These are phyloP conservation scores for Takifugu flavidus DNA, from an alignment of 2,113 vertebrate species.

Conservation along the genomic window DNA sequence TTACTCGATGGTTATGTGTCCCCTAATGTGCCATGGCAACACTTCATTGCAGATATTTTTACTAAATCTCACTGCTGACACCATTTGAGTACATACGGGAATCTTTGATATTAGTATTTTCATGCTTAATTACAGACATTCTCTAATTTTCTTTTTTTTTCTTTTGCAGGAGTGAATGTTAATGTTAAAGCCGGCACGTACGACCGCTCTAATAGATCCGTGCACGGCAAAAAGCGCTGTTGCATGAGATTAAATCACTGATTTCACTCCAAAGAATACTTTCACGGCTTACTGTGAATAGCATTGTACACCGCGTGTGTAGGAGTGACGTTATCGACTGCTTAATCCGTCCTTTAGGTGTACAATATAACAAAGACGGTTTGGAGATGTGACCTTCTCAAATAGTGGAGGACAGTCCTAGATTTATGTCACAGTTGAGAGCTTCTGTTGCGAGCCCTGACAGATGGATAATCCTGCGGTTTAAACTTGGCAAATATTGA, in stretches of 20 bases:
- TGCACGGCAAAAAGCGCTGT: background rate
- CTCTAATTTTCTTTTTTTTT: no score
- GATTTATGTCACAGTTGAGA: slow-evolving; percentile 77
- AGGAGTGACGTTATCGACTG: slow-evolving; percentile 57
- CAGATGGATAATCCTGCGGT: slow-evolving; percentile 79
- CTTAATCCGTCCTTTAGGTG: slow-evolving; percentile 60
- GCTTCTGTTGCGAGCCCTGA: slow-evolving; percentile 74
- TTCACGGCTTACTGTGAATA: slow-evolving; percentile 21
- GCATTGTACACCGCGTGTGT: slow-evolving; percentile 37
- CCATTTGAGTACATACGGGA: background rate
- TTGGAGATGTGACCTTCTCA: slow-evolving; percentile 70
- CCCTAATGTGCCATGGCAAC: background rate
- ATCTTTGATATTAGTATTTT: no score
- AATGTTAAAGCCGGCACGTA: background rate
- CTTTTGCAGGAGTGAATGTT: background rate
- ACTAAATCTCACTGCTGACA: background rate
- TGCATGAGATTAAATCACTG: slow-evolving; percentile 12
- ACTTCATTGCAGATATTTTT: background rate
- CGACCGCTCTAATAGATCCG: background rate
- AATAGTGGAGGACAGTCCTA: slow-evolving; percentile 67
- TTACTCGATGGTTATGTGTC: background rate
- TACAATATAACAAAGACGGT: slow-evolving; percentile 62
- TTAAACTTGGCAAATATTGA: slow-evolving; percentile 84
- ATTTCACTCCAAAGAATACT: slow-evolving; percentile 24
- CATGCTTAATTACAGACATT: no score